phyloP scores from a whole-genome alignment of 1,140 invertebrate genomes.

The Oryzaephilus surinamensis region DNA sequence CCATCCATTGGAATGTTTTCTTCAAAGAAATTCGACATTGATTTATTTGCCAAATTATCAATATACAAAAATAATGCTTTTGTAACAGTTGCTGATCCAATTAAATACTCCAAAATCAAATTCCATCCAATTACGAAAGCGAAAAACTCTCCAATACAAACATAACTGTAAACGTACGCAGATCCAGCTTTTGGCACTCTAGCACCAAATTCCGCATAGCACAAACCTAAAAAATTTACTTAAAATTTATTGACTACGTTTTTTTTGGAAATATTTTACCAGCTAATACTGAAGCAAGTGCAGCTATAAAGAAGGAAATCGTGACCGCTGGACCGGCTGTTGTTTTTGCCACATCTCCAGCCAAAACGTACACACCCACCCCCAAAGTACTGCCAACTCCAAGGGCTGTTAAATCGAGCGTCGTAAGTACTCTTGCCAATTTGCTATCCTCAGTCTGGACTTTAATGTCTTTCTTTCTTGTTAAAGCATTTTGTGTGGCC shows the following conservation, averaged over 20 bases:
- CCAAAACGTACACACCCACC: constrained; percentile 58
- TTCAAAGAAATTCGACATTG: constrained; percentile 49
- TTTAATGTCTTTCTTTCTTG: constrained; percentile 28
- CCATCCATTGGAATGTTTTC: constrained; percentile 46
- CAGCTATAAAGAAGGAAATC: constrained; percentile 55
- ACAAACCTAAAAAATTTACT: constrained; percentile 50
- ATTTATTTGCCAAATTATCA: constrained; percentile 52
- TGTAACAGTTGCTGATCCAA: constrained; percentile 67
- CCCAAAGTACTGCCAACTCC: constrained; percentile 55
- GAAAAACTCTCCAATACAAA: constrained; percentile 74
- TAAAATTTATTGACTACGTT: background rate
- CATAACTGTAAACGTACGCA: constrained; percentile 83
- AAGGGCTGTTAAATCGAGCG: constrained; percentile 54
- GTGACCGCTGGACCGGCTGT: constrained; percentile 53
- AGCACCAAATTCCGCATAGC: constrained; percentile 84
- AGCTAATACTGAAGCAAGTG: constrained; percentile 56
- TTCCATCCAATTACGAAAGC: constrained; percentile 82
- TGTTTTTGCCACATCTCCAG: constrained; percentile 53
- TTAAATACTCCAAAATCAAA: constrained; percentile 81
- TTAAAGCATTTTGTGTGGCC: constrained; percentile 17
- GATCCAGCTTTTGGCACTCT: constrained; percentile 79
- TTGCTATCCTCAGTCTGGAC: constrained; percentile 42
- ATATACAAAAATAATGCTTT: constrained; percentile 63
- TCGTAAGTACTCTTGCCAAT: constrained; percentile 57
- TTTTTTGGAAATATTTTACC: constrained; percentile 38